Percentiles rank a stretch among this genome's conserved stretches.
Conservation (phyloP, 2,113 vertebrate genomes). For the Spea bombifrons region DNA sequence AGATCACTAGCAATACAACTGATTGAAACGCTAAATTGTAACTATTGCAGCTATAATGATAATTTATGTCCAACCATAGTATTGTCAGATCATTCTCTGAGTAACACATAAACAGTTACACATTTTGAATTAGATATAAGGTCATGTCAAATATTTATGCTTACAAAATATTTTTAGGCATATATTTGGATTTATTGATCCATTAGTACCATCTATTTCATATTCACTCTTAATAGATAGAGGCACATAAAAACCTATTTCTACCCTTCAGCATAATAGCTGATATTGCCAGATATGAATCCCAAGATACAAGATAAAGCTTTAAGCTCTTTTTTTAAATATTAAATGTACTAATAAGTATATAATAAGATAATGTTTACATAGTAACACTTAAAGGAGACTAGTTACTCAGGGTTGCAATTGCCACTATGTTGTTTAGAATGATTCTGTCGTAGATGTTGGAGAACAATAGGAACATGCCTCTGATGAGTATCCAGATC, state of each 20-base stretch:
- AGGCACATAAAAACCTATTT: background rate
- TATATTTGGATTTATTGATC: constrained; percentile 4
- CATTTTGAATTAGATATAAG: constrained; percentile 12
- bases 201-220: constrained; percentile 9
- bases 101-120: background rate
- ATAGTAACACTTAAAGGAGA: too few species aligned
- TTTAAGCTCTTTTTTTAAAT: too few species aligned
- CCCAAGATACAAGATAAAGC: too few species aligned
- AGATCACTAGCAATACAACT: background rate
- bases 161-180: constrained; percentile 5
- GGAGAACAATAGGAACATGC: too few species aligned
- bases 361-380: too few species aligned
- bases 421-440: too few species aligned
- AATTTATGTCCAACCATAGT: background rate
- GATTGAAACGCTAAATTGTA: background rate
- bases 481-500: too few species aligned
- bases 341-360: too few species aligned
- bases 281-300: background rate
- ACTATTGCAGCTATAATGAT: background rate
- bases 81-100: background rate
- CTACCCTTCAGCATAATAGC: background rate
- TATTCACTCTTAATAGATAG: background rate
- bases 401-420: too few species aligned
- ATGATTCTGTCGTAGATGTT: too few species aligned
- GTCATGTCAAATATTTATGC: background rate